Evolutionary conservation across 1,140 invertebrate species (phyloP), one percentile per base, ranked within the genome.

Genomic region (Rhagoletis zephyria): DNA sequence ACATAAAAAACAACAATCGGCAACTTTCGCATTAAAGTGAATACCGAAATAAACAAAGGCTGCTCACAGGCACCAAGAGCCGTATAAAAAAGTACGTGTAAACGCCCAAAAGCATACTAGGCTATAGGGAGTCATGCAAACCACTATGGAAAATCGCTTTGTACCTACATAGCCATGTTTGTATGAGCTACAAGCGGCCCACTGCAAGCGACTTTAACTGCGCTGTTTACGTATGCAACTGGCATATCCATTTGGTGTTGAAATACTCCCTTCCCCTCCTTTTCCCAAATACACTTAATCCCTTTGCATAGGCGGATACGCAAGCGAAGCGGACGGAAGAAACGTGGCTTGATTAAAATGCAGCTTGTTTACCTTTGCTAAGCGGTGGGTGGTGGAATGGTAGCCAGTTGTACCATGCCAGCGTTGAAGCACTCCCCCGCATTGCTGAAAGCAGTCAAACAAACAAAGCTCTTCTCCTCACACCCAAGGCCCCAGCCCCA

Each of bases 191-290:
- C 67, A 9, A 30, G n/a, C 42, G 67, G 12, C 12, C 40, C 12
- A 42, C 40, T 14, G 12, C 67, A 74, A 74, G 67, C 67, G 42
- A 12, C 67, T 74, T 45, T 48, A 48, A 74, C 67, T 42, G 42
- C 14, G 67, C 16, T 48, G 10, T 74, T 74, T 74, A 42, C 42
- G 42, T 42, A 42, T 74, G 67, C 67, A 42, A 42, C 67, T 74
- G 67, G 42, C 67, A 74, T 10, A 10, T 42, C 67, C 67, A 74
- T 74, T 74, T 74, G 30, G 42, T 74, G 67, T 74, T 74, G 5
- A 56, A 56, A 56, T 12, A 56, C 2, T 12, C 12, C 4, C 42
- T 9, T 45, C 42, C 42, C 16, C 42, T 4, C 42, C 6, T 4
- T 12, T 48, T 40, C 67, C 7, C 42, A 14, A 63, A 14, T 16